A percentile compares a stretch with the other conserved stretches of the same genome.
These are phyloP conservation scores for Imbricaverruca yamaguchii DNA, from an alignment of 2,888 invertebrate genomes.

Conservation along the genomic window DNA sequence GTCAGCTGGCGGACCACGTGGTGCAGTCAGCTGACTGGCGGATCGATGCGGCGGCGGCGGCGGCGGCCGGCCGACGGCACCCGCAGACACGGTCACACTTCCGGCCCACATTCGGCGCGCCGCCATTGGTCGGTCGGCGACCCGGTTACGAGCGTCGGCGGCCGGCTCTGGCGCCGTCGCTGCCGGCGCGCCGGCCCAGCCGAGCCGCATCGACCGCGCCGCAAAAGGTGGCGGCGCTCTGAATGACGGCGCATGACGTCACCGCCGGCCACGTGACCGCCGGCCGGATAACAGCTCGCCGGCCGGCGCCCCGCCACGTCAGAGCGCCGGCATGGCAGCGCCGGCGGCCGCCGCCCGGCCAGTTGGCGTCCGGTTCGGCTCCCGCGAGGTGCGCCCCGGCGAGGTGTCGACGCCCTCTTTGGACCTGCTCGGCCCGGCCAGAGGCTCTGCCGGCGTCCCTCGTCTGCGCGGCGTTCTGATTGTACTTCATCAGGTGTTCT, in stretches of 20 bases:
- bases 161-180: too few relatives aligned
- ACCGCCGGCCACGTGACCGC: slow-evolving; percentile 5
- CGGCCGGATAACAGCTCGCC: slow-evolving; percentile 16
- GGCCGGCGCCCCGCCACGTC: neutral
- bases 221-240: neutral
- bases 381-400: too few relatives aligned
- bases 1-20: neutral
- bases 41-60: neutral
- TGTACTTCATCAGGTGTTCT: slow-evolving; percentile 22
- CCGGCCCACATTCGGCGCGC: too few relatives aligned
- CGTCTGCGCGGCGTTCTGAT: slow-evolving; percentile 12
- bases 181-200: too few relatives aligned
- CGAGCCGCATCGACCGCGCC: too few relatives aligned
- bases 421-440: too few relatives aligned
- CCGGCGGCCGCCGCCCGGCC: neutral
- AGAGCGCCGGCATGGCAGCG: neutral
- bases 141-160: too few relatives aligned
- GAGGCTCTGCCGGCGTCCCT: too few relatives aligned
- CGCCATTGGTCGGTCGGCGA: too few relatives aligned
- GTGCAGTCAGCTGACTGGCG: slow-evolving; percentile 1
- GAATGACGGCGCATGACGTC: slow-evolving; percentile 1
- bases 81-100: too few relatives aligned
- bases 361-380: too few relatives aligned
- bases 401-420: too few relatives aligned
- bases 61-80: neutral